A percentile compares a stretch with the other conserved stretches of the same genome.
These are phyloP conservation scores for Erythrolamprus reginae DNA, from an alignment of 2,113 vertebrate species.

Conservation along the genomic window DNA sequence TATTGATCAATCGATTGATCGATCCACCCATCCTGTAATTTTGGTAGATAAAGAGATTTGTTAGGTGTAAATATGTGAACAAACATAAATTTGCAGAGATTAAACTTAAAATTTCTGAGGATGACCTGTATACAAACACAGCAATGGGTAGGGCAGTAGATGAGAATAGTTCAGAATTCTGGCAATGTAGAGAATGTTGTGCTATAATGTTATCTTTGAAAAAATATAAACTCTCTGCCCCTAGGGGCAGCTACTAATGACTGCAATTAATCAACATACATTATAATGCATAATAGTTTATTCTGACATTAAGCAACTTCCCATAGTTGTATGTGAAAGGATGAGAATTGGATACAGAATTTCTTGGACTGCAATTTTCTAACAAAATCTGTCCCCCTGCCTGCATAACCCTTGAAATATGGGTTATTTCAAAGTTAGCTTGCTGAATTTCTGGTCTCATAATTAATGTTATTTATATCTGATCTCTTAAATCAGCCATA, in stretches of 20 bases:
- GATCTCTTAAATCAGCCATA: neutral
- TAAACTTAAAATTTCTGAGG: neutral
- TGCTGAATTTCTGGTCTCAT: neutral
- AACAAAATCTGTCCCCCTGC: neutral
- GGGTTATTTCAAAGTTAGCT: neutral
- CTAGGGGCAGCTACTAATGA: neutral
- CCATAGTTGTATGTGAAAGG: neutral
- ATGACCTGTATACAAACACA: neutral
- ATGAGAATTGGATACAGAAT: neutral
- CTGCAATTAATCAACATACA: neutral
- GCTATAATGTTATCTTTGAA: neutral
- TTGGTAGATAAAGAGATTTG: neutral
- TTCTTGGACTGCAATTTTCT: neutral
- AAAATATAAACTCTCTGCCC: neutral
- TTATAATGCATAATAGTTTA: neutral
- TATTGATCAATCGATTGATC: neutral
- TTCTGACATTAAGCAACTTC: neutral
- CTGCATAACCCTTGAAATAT: too few species aligned
- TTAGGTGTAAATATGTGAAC: neutral
- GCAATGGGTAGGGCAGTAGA: neutral
- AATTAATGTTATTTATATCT: neutral
- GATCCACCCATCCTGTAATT: neutral
- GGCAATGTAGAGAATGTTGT: neutral
- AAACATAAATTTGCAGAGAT: neutral
- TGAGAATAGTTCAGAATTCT: neutral